Conservation (phyloP, 2,888 invertebrate species). For the Limnephilus marmoratus region DNA sequence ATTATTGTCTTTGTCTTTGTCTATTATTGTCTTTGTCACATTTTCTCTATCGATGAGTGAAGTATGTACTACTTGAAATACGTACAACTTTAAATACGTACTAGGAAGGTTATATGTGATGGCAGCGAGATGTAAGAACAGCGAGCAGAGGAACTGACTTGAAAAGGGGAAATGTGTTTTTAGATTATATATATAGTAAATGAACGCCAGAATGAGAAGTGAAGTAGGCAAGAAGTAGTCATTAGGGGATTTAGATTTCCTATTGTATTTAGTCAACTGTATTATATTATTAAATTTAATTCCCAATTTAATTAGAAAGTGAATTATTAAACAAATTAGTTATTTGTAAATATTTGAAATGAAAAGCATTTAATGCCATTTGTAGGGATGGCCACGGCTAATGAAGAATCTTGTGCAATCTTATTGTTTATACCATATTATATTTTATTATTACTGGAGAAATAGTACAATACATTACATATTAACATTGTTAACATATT, state of each 20-base stretch:
- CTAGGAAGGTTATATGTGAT: too few relatives aligned
- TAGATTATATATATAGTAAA: constrained; percentile 16
- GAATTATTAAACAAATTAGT: constrained; percentile 30
- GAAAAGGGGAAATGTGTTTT: background rate
- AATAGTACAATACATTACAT: constrained; percentile 33
- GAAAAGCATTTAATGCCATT: constrained; percentile 59
- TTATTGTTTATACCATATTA: constrained; percentile 48
- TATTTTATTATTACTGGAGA: background rate
- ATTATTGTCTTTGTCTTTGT: background rate
- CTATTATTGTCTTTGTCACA: background rate
- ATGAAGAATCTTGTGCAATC: constrained; percentile 56
- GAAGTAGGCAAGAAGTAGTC: constrained; percentile 39
- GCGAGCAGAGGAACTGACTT: background rate
- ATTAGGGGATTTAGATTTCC: constrained; percentile 40
- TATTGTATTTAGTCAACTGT: constrained; percentile 54
- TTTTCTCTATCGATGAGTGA: constrained; percentile 22
- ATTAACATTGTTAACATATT: constrained; percentile 22
- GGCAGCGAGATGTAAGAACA: too few relatives aligned
- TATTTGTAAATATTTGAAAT: constrained; percentile 55
- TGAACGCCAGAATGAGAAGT: constrained; percentile 38
- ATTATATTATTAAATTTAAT: constrained; percentile 47
- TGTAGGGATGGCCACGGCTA: constrained; percentile 41
- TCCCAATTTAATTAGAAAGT: constrained; percentile 40
- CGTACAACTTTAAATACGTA: too few relatives aligned
- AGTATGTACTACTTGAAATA: background rate